These are phyloP conservation scores for Pangasius djambal DNA, from an alignment of 2,797 vertebrate species.

Conservation along the genomic window DNA sequence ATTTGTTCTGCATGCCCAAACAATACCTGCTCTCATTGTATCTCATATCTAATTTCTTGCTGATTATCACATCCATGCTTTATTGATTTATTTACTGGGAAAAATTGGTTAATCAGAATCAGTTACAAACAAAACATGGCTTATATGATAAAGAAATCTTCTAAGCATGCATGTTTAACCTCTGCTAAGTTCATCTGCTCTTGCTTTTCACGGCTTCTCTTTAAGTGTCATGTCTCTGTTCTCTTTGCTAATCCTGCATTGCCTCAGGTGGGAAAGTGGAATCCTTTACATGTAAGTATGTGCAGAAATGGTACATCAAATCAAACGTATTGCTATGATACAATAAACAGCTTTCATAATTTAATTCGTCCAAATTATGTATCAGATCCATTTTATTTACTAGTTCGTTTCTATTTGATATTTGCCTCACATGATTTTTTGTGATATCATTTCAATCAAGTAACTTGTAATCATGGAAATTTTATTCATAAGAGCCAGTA, in stretches of 20 bases:
- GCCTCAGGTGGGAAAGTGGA: conserved; percentile 94
- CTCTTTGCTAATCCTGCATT: conserved; percentile 73
- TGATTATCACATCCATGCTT: not conserved
- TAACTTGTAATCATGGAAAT: not conserved
- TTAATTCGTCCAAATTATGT: not conserved
- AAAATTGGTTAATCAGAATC: not conserved
- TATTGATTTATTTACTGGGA: not conserved
- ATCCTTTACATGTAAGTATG: conserved; percentile 93
- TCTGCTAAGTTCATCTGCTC: conserved; percentile 8
- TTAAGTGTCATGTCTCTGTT: conserved; percentile 72
- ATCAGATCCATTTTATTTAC: not conserved
- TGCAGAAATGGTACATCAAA: not conserved
- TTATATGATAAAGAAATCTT: not conserved
- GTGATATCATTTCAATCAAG: not conserved
- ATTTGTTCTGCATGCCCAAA: conserved; percentile 9
- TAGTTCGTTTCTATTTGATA: not conserved
- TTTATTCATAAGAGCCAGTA: not conserved
- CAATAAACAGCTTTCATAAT: not conserved
- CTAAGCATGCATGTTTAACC: conserved; percentile 15
- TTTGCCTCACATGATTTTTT: not conserved
- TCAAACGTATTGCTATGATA: not conserved
- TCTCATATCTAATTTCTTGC: not conserved
- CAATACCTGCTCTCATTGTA: not conserved
- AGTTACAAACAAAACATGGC: not conserved
- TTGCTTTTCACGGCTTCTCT: conserved; percentile 61